Conservation (phyloP, 1,140 invertebrate genomes). For the Drosophila repleta region DNA sequence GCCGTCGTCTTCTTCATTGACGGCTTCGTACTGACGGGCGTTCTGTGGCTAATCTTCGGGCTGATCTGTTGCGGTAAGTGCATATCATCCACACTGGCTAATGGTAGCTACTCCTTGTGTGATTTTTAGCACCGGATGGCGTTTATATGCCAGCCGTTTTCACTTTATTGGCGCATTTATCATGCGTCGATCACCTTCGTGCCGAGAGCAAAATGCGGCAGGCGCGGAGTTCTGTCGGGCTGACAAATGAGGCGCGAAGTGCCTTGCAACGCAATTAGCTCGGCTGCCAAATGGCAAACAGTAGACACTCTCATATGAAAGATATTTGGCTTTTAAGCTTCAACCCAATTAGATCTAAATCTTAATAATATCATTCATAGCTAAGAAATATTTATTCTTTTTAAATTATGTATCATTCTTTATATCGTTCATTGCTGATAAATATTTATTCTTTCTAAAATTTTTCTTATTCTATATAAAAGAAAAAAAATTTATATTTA, state of each 20-base stretch:
- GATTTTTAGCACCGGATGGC: conserved; percentile 74
- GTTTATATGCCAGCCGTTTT: conserved; percentile 45
- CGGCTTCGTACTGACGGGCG: conserved; percentile 85
- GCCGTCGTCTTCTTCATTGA: conserved; percentile 89
- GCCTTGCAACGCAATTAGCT: conserved; percentile 51
- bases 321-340: not conserved
- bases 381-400: no score
- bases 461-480: no score
- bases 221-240: conserved; percentile 9
- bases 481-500: no score
- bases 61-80: conserved; percentile 87
- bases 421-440: no score
- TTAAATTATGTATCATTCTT: no score
- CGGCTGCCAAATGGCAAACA: conserved; percentile 47
- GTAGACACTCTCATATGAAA: conserved; percentile 12
- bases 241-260: conserved; percentile 68
- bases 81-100: not conserved
- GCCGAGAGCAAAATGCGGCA: conserved; percentile 36
- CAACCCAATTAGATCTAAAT: no score
- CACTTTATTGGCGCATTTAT: conserved; percentile 72
- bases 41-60: conserved; percentile 87
- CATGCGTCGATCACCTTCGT: conserved; percentile 66
- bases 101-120: conserved; percentile 34
- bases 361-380: no score
- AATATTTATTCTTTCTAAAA: no score